Base-by-base conservation (phyloP, 92 coral and sea anemone genomes). In the Porites cylindrica region DNA sequence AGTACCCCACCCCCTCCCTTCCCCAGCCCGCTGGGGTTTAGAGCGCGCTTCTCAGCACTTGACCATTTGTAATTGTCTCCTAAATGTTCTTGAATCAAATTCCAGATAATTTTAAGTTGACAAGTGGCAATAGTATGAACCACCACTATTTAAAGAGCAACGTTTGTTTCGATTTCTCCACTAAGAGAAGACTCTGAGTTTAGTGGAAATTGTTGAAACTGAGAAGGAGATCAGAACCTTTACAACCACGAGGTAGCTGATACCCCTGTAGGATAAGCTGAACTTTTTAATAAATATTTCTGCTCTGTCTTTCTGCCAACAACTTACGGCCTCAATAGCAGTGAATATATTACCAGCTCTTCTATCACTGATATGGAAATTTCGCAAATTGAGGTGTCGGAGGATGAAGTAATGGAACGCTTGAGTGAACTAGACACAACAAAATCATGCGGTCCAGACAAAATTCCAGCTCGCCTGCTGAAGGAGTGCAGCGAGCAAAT, bases 381-480 rank as follows among this genome's bases (percentile, higher is more conserved):
- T 62, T 62, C 19, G 13, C 8, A 62, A 62, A 62, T 66, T 19
- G 38, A 66, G 72, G 76, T 72, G 76, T 72, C 76, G n/a, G 76
- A 32, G 38, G 76, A 72, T 47, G 56, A 72, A 32, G 77, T 86
- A 20, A 26, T 16, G 16, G 23, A 65, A 17, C 82, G 21, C 68
- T 59, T 87, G 66, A 77, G n/a, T 38, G 72, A 72, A n/a, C 80
- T 88, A 38, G 85, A 83, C 75, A 77, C 89, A 23, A 61, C 85
- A 62, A 91, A 91, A 82, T 68, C 86, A 18, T 66, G 84, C 65
- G 91, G 91, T 1, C 91, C 95, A 50, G 93, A 92, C 75, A 79
- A 75, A 19, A 85, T 90, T n/a, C 88, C 80, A 38, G 61, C 90
- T 32, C 47, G 53, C 62, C 64, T 89, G 32, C 79, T 89, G 9